Conservation (phyloP, 2,797 vertebrate genomes). For the Perodicticus potto region DNA sequence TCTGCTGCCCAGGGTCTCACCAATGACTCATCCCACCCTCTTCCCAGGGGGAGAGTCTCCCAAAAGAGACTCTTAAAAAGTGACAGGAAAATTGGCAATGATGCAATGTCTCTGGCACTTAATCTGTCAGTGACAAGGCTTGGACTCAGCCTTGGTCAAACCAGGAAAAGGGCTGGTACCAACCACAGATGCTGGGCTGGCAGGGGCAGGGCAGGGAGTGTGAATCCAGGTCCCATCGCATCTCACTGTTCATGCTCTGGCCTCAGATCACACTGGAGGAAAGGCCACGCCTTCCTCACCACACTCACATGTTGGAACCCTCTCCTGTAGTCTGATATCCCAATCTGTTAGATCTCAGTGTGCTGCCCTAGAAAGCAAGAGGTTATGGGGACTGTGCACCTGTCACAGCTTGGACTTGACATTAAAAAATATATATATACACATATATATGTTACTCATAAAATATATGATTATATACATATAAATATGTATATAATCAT, state of each 20-base stretch:
- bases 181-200: accelerated
- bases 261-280: background rate
- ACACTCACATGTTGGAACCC: accelerated
- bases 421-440: no score
- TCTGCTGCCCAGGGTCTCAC: background rate
- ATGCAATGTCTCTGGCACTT: accelerated
- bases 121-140: accelerated
- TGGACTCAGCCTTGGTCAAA: background rate
- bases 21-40: no score
- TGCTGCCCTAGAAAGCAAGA: background rate
- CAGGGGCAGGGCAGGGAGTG: no score
- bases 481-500: background rate
- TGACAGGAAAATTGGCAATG: background rate
- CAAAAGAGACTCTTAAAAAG: background rate
- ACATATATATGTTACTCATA: no score
- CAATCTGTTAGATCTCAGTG: background rate
- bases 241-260: accelerated
- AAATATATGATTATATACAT: no score
- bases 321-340: background rate
- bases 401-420: accelerated
- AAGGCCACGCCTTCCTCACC: accelerated
- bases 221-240: accelerated
- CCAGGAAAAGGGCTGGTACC: background rate
- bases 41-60: background rate
- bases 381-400: no score